Base-by-base conservation (phyloP, 2,888 invertebrate species). In the Heliconius hortense region DNA sequence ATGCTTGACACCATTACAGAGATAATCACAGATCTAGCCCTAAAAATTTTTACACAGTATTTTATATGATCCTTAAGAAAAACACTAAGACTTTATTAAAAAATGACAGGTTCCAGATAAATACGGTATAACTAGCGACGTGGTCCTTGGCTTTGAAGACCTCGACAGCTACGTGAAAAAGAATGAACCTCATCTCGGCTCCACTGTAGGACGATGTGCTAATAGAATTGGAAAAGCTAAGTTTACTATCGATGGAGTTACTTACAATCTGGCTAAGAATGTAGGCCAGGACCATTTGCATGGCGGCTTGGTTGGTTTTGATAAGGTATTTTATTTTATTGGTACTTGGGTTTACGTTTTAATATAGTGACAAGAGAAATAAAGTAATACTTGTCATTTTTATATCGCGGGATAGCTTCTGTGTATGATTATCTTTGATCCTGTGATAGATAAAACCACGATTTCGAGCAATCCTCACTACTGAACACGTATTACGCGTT, bases 301-400 rank as follows among this genome's bases (percentile, higher is more conserved):
- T 88, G 99, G 99, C 1, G 99, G 99, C 0, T 87, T 95, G 31
- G 92, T 95, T 79, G 98, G 98, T 0, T 98, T 98, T 92, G 96
- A 97, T 87, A 96, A 90, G 90, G 96, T 95, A 72, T 84, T 95
- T 39, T 66, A 10, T 35, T 64, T 64, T 68, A 48, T 68, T 24
- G 8, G 2, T 53, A 15, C 53, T 53, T 53, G 4, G 15, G 43
- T 48, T 48, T 48, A 48, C 18, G 43, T 48, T 48, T 48, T 48
- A 48, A 15, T 48, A 18, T 4, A 48, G 43, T 18, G 18, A 18
- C 18, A 48, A 18, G 15, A 43, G 43, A 43, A 15, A 43, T 10
- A 43, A 15, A 43, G 8, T 31, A 31, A 31, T 8, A 8, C 31
- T 31, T 31, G 31, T 31, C 8, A 8, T 31, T 8, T 31, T 31